Percentiles rank a stretch among this genome's conserved stretches.
Evolutionary conservation across 2,888 invertebrate genomes (phyloP).

Genomic region (Anaspis maculata): DNA sequence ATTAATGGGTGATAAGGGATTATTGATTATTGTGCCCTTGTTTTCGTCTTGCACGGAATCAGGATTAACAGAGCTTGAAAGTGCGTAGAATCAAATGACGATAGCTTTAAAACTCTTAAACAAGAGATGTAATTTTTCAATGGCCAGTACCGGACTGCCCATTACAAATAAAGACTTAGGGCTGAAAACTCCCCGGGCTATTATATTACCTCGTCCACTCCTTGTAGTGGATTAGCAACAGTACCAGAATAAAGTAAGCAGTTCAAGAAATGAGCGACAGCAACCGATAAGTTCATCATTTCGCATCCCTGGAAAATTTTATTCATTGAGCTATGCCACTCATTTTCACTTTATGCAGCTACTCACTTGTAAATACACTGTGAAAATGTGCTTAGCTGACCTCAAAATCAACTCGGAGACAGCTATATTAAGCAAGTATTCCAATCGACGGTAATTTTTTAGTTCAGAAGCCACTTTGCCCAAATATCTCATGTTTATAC

Average conservation of each 20-base stretch:
- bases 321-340: too few relatives aligned
- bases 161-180: too few relatives aligned
- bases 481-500: conserved; percentile 94
- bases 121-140: too few relatives aligned
- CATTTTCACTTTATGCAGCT: too few relatives aligned
- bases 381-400: conserved; percentile 90
- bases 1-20: too few relatives aligned
- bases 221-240: conserved; percentile 58
- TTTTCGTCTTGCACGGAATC: too few relatives aligned
- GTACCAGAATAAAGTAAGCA: conserved; percentile 80
- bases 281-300: conserved; percentile 81
- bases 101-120: too few relatives aligned
- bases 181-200: too few relatives aligned
- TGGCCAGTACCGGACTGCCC: too few relatives aligned
- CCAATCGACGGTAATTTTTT: conserved; percentile 66
- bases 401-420: conserved; percentile 84
- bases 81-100: too few relatives aligned
- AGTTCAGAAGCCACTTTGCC: conserved; percentile 83
- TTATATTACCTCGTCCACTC: conserved; percentile 60
- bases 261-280: conserved; percentile 93
- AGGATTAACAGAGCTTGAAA: too few relatives aligned
- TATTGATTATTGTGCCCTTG: too few relatives aligned
- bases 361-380: conserved; percentile 72
- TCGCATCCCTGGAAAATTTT: conserved; percentile 59
- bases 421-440: conserved; percentile 84